phyloP scores from a whole-genome alignment of 2,797 vertebrate species.

The Cuniculus paca region DNA sequence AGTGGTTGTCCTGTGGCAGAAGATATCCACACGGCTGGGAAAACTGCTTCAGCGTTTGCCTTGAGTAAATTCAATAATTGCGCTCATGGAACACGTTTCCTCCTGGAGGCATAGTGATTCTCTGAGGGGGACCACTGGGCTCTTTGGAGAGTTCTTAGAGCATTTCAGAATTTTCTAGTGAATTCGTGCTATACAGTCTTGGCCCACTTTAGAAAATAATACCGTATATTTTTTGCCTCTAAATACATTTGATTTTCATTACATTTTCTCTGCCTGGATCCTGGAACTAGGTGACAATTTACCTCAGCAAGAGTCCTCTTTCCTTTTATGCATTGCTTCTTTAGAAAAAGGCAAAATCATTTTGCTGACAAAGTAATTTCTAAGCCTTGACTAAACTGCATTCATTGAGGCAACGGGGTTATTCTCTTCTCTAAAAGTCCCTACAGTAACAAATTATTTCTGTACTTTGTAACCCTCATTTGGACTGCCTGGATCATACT shows the following conservation, averaged over 20 bases:
- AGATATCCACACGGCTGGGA: background rate
- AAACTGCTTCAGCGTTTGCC: background rate
- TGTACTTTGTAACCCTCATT: background rate
- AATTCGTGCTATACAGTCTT: conserved; percentile 50
- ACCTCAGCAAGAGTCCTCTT: conserved; percentile 69
- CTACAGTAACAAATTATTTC: background rate
- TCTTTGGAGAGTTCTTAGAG: conserved; percentile 31
- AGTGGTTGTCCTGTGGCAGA: background rate
- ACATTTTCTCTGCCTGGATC: conserved; percentile 61
- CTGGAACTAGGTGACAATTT: conserved; percentile 75
- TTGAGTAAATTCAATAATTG: background rate
- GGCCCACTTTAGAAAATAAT: conserved; percentile 78
- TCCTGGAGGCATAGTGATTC: background rate
- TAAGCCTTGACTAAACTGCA: conserved; percentile 59
- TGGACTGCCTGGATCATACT: background rate
- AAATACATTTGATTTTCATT: conserved; percentile 79
- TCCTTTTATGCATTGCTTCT: conserved; percentile 68
- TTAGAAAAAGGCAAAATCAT: conserved; percentile 69
- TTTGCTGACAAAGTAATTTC: conserved; percentile 73
- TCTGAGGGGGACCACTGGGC: background rate
- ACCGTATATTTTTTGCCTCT: conserved; percentile 68
- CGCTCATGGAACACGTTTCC: background rate
- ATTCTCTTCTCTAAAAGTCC: conserved; percentile 36
- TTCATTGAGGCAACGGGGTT: conserved; percentile 28
- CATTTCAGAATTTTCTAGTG: conserved; percentile 57